phyloP scores from a whole-genome alignment of 2,888 invertebrate genomes.

The Schrankia costaestrigalis region DNA sequence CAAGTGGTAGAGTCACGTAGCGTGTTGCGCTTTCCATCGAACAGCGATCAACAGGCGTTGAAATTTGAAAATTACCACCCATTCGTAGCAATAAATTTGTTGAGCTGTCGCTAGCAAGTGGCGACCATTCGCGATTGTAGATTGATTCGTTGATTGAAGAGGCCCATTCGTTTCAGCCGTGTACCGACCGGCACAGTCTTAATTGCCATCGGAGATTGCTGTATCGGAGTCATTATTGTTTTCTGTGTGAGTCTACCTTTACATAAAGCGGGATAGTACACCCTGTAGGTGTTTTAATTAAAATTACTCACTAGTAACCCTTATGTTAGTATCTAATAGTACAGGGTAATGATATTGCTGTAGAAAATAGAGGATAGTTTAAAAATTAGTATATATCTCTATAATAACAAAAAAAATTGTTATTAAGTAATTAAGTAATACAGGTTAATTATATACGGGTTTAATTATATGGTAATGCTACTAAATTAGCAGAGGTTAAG shows the following conservation, averaged over 20 bases:
- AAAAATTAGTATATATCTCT: neutral
- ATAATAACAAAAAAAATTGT: neutral
- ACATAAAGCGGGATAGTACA: conserved; percentile 14
- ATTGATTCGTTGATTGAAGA: conserved; percentile 81
- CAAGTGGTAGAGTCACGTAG: conserved; percentile 31
- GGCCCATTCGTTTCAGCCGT: conserved; percentile 73
- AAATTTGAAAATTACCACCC: conserved; percentile 75
- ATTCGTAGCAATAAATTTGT: conserved; percentile 74
- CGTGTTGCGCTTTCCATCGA: conserved; percentile 34
- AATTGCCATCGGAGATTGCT: conserved; percentile 75
- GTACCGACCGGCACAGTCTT: conserved; percentile 66
- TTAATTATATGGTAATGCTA: conserved; percentile 16
- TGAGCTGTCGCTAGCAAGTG: conserved; percentile 76
- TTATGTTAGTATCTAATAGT: neutral
- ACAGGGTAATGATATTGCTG: neutral
- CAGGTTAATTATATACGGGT: neutral
- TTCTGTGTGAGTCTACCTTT: conserved; percentile 34
- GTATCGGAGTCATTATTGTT: conserved; percentile 56
- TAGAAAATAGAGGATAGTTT: neutral
- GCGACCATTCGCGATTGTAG: conserved; percentile 74
- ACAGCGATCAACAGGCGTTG: conserved; percentile 68
- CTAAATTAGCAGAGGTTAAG: too few species aligned
- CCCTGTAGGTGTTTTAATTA: neutral
- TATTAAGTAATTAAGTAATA: neutral
- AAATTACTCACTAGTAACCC: too few species aligned